Conservation (phyloP, 2,888 invertebrate genomes). For the Conops quadrifasciatus region DNA sequence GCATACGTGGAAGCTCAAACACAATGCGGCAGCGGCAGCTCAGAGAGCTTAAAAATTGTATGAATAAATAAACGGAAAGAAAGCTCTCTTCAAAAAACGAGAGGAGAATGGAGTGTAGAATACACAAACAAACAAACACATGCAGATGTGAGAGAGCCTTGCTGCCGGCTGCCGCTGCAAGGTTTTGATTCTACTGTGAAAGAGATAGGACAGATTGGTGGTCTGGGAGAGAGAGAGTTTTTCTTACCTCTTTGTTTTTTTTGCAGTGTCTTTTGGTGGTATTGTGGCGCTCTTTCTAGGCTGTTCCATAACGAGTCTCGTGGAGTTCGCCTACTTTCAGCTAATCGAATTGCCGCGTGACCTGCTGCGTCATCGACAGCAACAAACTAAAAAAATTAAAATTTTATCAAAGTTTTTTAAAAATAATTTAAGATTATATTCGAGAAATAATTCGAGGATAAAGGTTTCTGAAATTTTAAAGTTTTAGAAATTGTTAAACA, state of each 20-base stretch:
- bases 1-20: no score
- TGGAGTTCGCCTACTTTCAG: slow-evolving; percentile 64
- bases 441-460: background rate
- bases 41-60: no score
- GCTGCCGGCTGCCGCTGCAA: no score
- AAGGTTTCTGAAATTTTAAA: background rate
- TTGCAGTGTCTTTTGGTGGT: slow-evolving; percentile 66
- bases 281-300: slow-evolving; percentile 67
- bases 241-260: background rate
- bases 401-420: background rate
- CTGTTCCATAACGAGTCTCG: slow-evolving; percentile 65
- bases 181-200: no score
- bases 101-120: background rate
- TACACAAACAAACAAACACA: no score
- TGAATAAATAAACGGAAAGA: no score
- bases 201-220: no score
- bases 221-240: background rate
- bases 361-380: slow-evolving; percentile 5
- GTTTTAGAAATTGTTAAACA: no score
- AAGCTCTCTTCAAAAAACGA: no score
- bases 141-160: no score
- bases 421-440: background rate
- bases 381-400: background rate
- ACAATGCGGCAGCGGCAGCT: no score
- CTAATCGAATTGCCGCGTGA: slow-evolving; percentile 52